Percentiles rank a stretch among this genome's conserved stretches.
Conservation (phyloP, 2,113 vertebrate genomes). For the Eurystomus gularis region DNA sequence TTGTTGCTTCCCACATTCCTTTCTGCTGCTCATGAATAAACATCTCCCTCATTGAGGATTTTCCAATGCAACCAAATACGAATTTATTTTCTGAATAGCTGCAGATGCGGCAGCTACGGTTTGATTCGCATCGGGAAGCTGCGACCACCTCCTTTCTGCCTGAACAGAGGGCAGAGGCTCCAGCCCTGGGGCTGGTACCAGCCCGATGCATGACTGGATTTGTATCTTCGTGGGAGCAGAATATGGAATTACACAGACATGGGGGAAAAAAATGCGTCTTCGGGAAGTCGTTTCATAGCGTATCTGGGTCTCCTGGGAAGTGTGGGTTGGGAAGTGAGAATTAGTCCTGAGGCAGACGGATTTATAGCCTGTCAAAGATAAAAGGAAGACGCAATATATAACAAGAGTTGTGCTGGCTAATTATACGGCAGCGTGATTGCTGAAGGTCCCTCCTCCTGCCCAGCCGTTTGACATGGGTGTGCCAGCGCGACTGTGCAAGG, state of each 20-base stretch:
- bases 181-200: background rate
- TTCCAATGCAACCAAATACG: background rate
- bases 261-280: background rate
- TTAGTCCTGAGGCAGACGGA: background rate
- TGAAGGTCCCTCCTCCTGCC: background rate
- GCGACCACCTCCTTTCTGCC: fast-evolving
- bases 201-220: background rate
- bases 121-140: background rate
- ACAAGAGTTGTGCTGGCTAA: background rate
- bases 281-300: background rate
- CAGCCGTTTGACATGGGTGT: background rate
- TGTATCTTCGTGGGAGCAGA: background rate
- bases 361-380: slow-evolving; percentile 11
- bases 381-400: slow-evolving; percentile 5
- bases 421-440: background rate
- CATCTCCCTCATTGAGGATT: background rate
- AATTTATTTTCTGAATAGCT: background rate
- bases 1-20: background rate
- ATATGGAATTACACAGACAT: background rate
- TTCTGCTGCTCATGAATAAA: background rate
- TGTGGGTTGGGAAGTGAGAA: slow-evolving; percentile 1
- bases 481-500: fast-evolving
- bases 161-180: background rate
- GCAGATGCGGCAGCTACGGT: background rate
- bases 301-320: slow-evolving; percentile 12